phyloP scores from a whole-genome alignment of 2,888 invertebrate genomes.

The Drosophila melanocephala region DNA sequence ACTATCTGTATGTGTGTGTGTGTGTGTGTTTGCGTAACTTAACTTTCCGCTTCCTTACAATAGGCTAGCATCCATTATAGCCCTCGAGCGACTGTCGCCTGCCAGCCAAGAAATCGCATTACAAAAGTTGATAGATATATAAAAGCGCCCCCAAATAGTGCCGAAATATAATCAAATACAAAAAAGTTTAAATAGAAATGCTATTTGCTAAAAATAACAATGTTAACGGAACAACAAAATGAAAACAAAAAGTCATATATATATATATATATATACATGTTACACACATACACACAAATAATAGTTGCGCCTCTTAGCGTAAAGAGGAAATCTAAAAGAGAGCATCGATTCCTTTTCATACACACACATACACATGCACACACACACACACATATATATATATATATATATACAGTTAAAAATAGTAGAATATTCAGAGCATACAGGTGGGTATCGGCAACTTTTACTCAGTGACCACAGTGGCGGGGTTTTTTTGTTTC shows the following conservation, averaged over 20 bases:
- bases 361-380: conserved; percentile 2
- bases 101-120: conserved; percentile 51
- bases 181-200: conserved; percentile 73
- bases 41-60: conserved; percentile 40
- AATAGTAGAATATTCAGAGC: conserved; percentile 15
- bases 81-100: conserved; percentile 20
- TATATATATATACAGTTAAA: not conserved
- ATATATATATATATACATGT: not conserved
- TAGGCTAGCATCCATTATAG: conserved; percentile 32
- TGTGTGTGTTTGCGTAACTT: conserved; percentile 25
- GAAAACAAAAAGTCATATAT: conserved; percentile 20
- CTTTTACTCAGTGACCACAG: conserved; percentile 19
- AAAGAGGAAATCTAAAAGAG: conserved; percentile 24
- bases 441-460: conserved; percentile 46
- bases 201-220: conserved; percentile 67
- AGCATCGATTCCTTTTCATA: conserved; percentile 30
- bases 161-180: conserved; percentile 53
- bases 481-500: conserved; percentile 2
- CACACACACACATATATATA: not conserved
- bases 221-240: conserved; percentile 26
- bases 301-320: conserved; percentile 33
- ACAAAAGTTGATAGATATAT: conserved; percentile 33
- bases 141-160: conserved; percentile 16
- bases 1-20: not conserved
- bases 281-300: conserved; percentile 10